A percentile compares a stretch with the other conserved stretches of the same genome.
Evolutionary conservation across 2,113 vertebrate species (phyloP).

Genomic region (Alethe castanea): DNA sequence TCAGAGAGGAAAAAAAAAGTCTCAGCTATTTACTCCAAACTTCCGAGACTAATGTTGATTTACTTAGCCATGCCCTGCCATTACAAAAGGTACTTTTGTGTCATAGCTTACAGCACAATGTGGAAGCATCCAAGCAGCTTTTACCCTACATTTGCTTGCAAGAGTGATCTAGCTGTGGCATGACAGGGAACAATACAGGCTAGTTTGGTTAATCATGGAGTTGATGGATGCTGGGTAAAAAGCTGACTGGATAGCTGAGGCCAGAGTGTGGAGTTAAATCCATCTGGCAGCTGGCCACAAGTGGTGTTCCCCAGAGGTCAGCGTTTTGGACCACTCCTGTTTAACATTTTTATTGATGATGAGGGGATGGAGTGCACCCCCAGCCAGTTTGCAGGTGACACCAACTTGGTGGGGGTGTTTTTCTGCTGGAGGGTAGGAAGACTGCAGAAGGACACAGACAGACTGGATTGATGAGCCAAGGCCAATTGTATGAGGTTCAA

Average conservation of each 20-base stretch:
- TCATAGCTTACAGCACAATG: not conserved
- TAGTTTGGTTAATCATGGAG: not conserved
- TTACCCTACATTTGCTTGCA: not conserved
- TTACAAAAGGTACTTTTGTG: not conserved
- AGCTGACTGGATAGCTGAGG: not conserved
- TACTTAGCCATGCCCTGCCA: not conserved
- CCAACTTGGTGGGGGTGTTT: not conserved
- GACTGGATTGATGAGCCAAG: not conserved
- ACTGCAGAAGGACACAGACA: not conserved
- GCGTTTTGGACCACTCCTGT: not conserved
- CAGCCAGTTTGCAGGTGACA: not conserved
- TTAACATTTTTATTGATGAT: not conserved
- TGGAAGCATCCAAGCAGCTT: not conserved
- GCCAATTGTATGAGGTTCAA: not conserved
- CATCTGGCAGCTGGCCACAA: not conserved
- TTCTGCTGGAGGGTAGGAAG: not conserved
- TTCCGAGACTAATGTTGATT: not conserved
- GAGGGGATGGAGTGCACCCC: not conserved
- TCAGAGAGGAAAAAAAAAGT: not conserved
- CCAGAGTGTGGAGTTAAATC: not conserved
- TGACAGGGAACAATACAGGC: not conserved
- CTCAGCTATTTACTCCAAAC: not conserved
- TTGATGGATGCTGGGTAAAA: not conserved
- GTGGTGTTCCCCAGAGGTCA: not conserved
- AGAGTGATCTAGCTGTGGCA: not conserved